A percentile compares a stretch with the other conserved stretches of the same genome.
Evolutionary conservation across 2,888 invertebrate genomes (phyloP).

Genomic region (Spisula solida): DNA sequence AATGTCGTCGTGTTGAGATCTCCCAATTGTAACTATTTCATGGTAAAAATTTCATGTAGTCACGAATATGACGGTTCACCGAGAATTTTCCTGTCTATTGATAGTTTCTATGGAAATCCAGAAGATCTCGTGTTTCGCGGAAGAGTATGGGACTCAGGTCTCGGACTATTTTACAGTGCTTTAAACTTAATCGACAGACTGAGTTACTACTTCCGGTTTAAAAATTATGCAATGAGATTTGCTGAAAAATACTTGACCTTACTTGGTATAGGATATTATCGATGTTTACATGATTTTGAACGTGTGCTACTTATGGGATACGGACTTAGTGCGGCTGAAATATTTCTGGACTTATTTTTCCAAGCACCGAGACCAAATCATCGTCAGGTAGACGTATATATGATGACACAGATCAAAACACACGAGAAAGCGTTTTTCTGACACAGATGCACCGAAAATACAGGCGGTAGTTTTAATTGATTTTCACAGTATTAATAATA

Average conservation of each 20-base stretch:
- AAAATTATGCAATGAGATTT: constrained; percentile 66
- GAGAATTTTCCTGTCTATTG: constrained; percentile 60
- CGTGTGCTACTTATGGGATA: constrained; percentile 66
- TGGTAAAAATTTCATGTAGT: constrained; percentile 62
- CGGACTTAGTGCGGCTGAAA: constrained; percentile 69
- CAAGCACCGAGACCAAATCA: constrained; percentile 41
- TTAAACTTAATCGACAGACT: constrained; percentile 67
- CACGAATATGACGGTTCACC: constrained; percentile 65
- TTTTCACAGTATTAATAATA: too few species aligned
- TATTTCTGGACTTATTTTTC: constrained; percentile 65
- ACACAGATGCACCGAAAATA: not conserved
- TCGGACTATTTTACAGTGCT: constrained; percentile 68
- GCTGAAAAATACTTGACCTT: constrained; percentile 66
- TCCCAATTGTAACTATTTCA: constrained; percentile 58
- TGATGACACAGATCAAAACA: constrained; percentile 63
- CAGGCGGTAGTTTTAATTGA: too few species aligned
- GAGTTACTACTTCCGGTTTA: constrained; percentile 66
- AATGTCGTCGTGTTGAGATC: constrained; percentile 60
- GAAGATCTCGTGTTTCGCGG: constrained; percentile 68
- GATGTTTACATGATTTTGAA: constrained; percentile 63
- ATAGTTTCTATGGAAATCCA: constrained; percentile 57
- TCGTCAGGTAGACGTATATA: constrained; percentile 33
- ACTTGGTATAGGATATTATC: constrained; percentile 64
- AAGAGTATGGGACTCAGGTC: constrained; percentile 70
- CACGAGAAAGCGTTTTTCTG: constrained; percentile 64